Evolutionary conservation across 2,797 vertebrate genomes (phyloP), one percentile per base, ranked within the genome.

Genomic region (Zenarchopterus dispar): DNA sequence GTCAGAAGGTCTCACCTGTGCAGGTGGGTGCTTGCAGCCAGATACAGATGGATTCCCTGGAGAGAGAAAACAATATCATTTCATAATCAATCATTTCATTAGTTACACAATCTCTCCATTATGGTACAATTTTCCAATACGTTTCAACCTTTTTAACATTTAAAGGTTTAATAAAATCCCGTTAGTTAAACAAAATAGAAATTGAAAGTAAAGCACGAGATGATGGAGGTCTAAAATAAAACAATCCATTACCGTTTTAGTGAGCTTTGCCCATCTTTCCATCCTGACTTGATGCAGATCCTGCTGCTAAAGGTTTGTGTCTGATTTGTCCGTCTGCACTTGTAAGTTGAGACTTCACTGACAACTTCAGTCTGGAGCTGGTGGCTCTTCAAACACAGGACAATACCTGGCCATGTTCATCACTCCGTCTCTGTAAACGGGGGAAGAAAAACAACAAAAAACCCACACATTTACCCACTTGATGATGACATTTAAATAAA

Each of bases 1-100:
- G 41, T 66, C 44, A 70, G 28, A 23, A 67, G 0, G 69, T 80
- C 84, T 62, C 84, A 87, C 85, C 85, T 82, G 59, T 41, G 33
- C 49, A 79, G 70, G 64, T 53, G 66, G 55, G 17, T 2, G 28
- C 74, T 64, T 33, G 56, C 24, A 50, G 56, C 13, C 18, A 51
- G 21, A 56, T 36, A 36, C 46, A 63, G 72, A 45, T 24, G 47
- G 0, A 2, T 33, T 41, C 13, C 65, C 78, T 84, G 68, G 36
- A 73, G 51, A 33, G 19, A 16, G 19, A 58, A 58, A 5, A 15
- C 41, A 23, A 22, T 3, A 52, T 1, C 6, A 15, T 24, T n/a
- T n/a, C n/a, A n/a, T n/a, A n/a, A n/a, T n/a, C n/a, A n/a, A n/a
- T n/a, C n/a, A n/a, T n/a, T n/a, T 0, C 31, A 6, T 21, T 61